Evolutionary conservation across 2,888 invertebrate genomes (phyloP).

Genomic region (Coleophora flavipennella): DNA sequence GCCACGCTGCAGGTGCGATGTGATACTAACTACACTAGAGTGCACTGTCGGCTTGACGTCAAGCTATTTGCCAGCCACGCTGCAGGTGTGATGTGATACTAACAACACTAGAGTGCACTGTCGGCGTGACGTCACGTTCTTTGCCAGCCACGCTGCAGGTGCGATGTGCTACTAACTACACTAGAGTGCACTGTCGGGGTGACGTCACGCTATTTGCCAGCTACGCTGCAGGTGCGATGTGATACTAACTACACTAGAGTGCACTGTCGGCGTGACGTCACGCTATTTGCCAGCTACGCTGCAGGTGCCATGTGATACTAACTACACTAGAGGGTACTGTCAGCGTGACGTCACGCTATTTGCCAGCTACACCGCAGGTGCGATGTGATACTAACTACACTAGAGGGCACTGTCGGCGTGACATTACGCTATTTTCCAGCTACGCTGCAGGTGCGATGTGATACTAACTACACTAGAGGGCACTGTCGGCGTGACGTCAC

Average conservation of each 20-base stretch:
- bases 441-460: slow-evolving; percentile 53
- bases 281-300: no score
- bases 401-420: slow-evolving; percentile 3
- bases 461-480: no score
- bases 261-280: no score
- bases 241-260: not conserved
- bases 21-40: no score
- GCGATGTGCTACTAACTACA: not conserved
- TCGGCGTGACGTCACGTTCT: not conserved
- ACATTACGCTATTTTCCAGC: slow-evolving; percentile 79
- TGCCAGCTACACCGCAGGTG: not conserved
- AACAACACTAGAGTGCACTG: no score
- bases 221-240: slow-evolving; percentile 86
- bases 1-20: no score
- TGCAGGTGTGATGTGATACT: no score
- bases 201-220: slow-evolving; percentile 78
- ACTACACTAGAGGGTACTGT: no score
- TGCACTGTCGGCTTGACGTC: no score
- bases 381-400: not conserved
- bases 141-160: not conserved
- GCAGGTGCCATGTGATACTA: no score
- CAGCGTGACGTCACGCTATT: not conserved
- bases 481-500: not conserved
- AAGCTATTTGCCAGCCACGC: no score
- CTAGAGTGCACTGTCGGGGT: slow-evolving; percentile 2